Base-by-base conservation (phyloP, 2,888 invertebrate genomes). In the Leptinotarsa tumamoca region DNA sequence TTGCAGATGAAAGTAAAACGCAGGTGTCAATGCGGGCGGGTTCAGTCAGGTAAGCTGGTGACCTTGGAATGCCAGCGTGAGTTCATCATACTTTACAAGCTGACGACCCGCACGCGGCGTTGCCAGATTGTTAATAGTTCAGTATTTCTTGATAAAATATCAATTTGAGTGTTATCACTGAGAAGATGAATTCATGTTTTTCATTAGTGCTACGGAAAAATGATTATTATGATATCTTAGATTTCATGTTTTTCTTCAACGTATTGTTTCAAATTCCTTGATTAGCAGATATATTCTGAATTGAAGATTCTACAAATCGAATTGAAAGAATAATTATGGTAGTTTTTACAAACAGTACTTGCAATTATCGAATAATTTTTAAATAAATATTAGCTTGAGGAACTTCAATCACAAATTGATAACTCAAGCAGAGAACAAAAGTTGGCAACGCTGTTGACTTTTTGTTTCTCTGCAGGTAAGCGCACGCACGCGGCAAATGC, bases 61-160 rank as follows among this genome's bases (percentile, higher is more conserved):
- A 82, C 81, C 81, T 82, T 80, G 80, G 75, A 77, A 79, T 76
- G 78, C 80, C 84, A 83, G 80, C 82, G 83, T 82, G 77, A 67
- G 79, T 79, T 78, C 79, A 79, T 79, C 78, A 78, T 69, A 76
- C 79, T 71, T 54, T 67, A 63, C 51, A 56, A 50, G 73, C 43
- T 67, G 74, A 69, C 68, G 72, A 72, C 67, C 63, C 73, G 58
- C 58, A 7, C 15, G 71, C 78, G 69, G 21, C 69, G 75, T 78
- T 78, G 78, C 78, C 78, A 61, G 21, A 71, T 58, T 18, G 18
- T 18, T 23, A 15, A 14, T 14, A 23, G 58, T n/a, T 17, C 18
- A 18, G 56, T 56, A 56, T 21, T 58, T 58, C 15, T 23, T 18
- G 58, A 18, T 58, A 14, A 58, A 58, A 21, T 43, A 43, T 43